Evolutionary conservation across 2,113 vertebrate species (phyloP), one percentile per base, ranked within the genome.

Genomic region (Canis aureus): DNA sequence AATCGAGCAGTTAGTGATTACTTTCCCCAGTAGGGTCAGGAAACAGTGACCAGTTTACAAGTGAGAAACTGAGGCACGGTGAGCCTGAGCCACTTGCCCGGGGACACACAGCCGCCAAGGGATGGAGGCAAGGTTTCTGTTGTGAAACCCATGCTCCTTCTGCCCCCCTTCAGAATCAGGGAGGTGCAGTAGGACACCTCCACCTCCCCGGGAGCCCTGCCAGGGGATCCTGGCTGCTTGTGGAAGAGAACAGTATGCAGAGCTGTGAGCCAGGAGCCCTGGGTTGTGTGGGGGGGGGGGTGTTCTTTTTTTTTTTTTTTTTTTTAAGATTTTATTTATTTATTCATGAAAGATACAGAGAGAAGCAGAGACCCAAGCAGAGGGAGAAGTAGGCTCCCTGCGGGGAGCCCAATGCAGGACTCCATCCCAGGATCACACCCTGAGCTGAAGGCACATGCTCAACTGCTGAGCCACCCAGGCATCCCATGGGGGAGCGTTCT

Each of bases 241-340:
- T 0, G 0, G 0, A 11, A 60, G 43, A 82, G 32, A 59, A 32
- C 16, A 5, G 11, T 5, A 0, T 0, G 35, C 20, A 11, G 0
- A 59, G 59, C 91, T 23, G 38, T 22, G 59, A 73, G 19, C 81
- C 0, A 0, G 53, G 78, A 73, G 13, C 80, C 64, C 59, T 3
- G 8, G 43, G 43, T 43, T 43, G 43, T 1, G 43, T 1, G 43
- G 7, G 43, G 38, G 38, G 43, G 38, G 38, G 43, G 43, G 43
- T 1, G 43, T 6, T 43, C 1, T 43, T 43, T 43, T 43, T 43
- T 43, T 43, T 43, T 43, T 43, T 43, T 43, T 43, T 43, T 43
- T 43, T 43, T 43, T 43, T 1, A 43, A 43, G 43, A 43, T 43
- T 43, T 43, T 43, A 43, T 43, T 43, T 43, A 43, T 43, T 43